Conservation (phyloP, 2,888 invertebrate genomes). For the Drosophila paramelanica region DNA sequence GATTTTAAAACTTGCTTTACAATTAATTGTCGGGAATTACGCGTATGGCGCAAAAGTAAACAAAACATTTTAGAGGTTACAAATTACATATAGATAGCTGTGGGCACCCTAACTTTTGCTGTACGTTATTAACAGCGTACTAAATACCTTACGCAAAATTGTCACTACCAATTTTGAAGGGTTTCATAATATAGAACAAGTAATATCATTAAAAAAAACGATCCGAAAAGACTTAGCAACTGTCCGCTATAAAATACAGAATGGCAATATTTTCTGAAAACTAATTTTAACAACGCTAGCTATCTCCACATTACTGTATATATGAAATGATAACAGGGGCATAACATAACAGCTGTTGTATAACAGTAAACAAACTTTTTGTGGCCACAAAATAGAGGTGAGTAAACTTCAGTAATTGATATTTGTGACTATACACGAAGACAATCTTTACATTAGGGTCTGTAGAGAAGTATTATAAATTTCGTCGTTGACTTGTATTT, state of each 20-base stretch:
- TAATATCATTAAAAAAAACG: not conserved
- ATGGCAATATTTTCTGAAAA: not conserved
- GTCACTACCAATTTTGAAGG: not conserved
- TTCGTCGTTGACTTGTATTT: not conserved
- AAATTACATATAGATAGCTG: slow-evolving; percentile 18
- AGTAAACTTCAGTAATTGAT: not conserved
- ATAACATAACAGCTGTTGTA: slow-evolving; percentile 5
- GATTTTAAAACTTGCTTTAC: slow-evolving; percentile 44
- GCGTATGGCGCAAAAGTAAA: slow-evolving; percentile 82
- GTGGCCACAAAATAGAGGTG: not conserved
- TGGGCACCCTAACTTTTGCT: slow-evolving; percentile 23
- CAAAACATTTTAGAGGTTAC: slow-evolving; percentile 82
- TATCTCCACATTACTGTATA: not conserved
- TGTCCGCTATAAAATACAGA: not conserved
- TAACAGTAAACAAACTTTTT: not conserved
- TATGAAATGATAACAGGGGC: not conserved
- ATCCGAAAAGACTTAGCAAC: too few relatives aligned
- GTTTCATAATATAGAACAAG: not conserved
- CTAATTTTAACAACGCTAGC: not conserved
- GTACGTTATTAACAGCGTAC: not conserved
- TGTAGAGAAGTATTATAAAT: not conserved
- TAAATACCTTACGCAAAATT: not conserved
- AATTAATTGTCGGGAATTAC: slow-evolving; percentile 68
- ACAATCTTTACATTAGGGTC: not conserved
- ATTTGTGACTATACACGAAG: too few relatives aligned